Conservation (phyloP, 2,797 vertebrate species). For the Oceanodroma leucorhoa region DNA sequence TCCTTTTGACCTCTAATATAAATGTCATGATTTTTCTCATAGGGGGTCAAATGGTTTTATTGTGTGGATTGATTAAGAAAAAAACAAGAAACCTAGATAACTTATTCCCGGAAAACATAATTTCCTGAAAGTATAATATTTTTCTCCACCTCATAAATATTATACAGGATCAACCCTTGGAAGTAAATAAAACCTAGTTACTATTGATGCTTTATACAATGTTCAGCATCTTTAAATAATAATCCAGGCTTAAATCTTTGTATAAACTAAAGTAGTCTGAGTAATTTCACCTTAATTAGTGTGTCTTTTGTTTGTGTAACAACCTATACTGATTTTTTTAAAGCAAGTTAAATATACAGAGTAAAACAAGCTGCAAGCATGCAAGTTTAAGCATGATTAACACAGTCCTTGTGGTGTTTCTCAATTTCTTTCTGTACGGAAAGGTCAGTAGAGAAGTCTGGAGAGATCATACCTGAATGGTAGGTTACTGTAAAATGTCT, state of each 20-base stretch:
- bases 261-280: slow-evolving; percentile 16
- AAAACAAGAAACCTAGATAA: not conserved
- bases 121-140: slow-evolving; percentile 40
- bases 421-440: slow-evolving; percentile 24
- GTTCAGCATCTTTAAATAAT: slow-evolving; percentile 39
- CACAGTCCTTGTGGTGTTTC: not conserved
- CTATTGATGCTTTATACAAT: slow-evolving; percentile 51
- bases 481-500: not conserved
- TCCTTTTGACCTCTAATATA: not conserved
- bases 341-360: slow-evolving; percentile 4
- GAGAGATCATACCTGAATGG: slow-evolving; percentile 56
- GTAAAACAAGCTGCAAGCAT: not conserved
- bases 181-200: slow-evolving; percentile 66
- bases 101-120: slow-evolving; percentile 1
- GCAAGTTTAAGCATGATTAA: not conserved
- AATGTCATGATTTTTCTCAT: not conserved
- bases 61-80: not conserved
- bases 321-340: slow-evolving; percentile 12
- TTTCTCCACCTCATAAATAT: slow-evolving; percentile 43
- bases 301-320: slow-evolving; percentile 28
- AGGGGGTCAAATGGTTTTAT: not conserved
- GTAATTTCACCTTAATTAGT: slow-evolving; percentile 52
- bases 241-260: slow-evolving; percentile 42
- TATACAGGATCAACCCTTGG: not conserved
- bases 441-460: slow-evolving; percentile 30